phyloP scores from a whole-genome alignment of 2,888 invertebrate genomes.

The Idaea aversata region DNA sequence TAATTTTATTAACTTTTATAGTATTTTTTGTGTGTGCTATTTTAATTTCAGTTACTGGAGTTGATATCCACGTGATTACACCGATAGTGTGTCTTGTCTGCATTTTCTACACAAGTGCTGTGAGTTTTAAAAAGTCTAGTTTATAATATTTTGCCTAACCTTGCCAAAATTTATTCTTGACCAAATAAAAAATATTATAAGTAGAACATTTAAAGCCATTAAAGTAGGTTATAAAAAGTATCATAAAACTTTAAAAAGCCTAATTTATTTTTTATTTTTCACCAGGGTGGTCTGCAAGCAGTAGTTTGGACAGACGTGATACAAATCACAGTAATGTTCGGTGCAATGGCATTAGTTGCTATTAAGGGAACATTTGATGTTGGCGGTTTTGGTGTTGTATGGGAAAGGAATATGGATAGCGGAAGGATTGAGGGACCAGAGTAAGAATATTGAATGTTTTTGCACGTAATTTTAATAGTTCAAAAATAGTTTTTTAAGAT shows the following conservation, averaged over 20 bases:
- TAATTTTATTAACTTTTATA: no score
- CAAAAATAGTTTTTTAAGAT: no score
- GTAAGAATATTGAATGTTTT: constrained; percentile 55
- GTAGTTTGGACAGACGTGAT: constrained; percentile 92
- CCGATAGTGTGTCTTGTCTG: constrained; percentile 91
- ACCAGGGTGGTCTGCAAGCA: constrained; percentile 88
- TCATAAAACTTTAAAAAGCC: no score
- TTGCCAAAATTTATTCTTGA: background rate
- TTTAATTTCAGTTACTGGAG: constrained; percentile 86
- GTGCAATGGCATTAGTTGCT: constrained; percentile 85
- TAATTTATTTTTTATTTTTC: background rate
- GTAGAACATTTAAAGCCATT: no score
- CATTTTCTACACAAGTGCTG: constrained; percentile 92
- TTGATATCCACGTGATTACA: constrained; percentile 89
- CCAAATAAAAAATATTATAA: no score
- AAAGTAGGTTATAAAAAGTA: no score
- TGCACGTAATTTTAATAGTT: no score
- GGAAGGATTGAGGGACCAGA: constrained; percentile 85
- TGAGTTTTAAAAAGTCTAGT: constrained; percentile 63
- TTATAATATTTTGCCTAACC: background rate
- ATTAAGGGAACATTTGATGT: constrained; percentile 87
- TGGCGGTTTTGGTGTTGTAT: constrained; percentile 84
- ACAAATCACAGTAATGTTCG: constrained; percentile 88
- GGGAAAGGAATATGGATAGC: constrained; percentile 84
- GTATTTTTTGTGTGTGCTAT: background rate